A percentile compares a stretch with the other conserved stretches of the same genome.
Evolutionary conservation across 2,888 invertebrate species (phyloP).

Genomic region (Sinotaia quadrata): DNA sequence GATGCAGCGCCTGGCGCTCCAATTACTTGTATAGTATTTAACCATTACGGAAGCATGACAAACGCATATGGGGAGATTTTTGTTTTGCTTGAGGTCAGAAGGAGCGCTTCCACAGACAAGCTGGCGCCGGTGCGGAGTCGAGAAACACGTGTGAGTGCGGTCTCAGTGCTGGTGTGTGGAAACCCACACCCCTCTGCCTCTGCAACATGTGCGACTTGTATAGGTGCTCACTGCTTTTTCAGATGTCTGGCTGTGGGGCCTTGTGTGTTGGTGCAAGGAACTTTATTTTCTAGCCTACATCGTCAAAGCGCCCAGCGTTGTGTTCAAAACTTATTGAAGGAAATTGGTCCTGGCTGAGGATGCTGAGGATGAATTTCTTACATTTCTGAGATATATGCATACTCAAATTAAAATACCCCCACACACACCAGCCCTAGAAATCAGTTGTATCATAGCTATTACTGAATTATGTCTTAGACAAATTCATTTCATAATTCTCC

Average conservation of each 20-base stretch:
- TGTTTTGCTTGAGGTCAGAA: slow-evolving; percentile 38
- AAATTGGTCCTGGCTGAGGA: too few species aligned
- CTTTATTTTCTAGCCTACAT: not conserved
- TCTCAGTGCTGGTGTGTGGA: slow-evolving; percentile 15
- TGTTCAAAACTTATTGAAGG: too few species aligned
- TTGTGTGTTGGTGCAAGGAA: not conserved
- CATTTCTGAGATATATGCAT: too few species aligned
- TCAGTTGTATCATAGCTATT: too few species aligned
- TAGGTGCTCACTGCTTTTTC: not conserved
- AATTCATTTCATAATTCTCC: too few species aligned
- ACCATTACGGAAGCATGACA: slow-evolving; percentile 42
- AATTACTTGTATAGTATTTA: slow-evolving; percentile 49
- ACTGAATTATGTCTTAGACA: too few species aligned
- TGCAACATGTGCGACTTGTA: slow-evolving; percentile 7
- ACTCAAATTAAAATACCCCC: too few species aligned
- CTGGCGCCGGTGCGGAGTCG: slow-evolving; percentile 36
- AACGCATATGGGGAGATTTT: slow-evolving; percentile 42
- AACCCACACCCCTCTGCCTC: slow-evolving; percentile 26
- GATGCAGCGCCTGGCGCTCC: slow-evolving; percentile 41
- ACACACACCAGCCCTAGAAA: too few species aligned
- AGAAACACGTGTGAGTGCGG: slow-evolving; percentile 36
- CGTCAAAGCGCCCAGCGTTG: not conserved
- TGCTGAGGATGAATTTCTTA: too few species aligned
- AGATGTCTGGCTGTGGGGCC: not conserved
- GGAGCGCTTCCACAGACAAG: slow-evolving; percentile 41